Conservation (phyloP, 1,140 invertebrate species). For the Harlomillsia oculata region DNA sequence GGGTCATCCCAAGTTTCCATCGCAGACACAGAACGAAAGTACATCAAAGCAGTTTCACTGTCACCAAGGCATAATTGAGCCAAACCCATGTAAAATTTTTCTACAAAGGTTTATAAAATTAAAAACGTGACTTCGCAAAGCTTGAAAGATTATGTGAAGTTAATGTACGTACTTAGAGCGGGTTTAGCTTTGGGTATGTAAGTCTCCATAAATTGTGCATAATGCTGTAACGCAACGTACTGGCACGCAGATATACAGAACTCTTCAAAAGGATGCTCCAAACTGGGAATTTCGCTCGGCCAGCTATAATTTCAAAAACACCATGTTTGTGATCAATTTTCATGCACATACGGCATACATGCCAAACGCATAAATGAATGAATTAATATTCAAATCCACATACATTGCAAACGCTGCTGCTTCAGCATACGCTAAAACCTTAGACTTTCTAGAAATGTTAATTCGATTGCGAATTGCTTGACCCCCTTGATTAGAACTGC, state of each 20-base stretch:
- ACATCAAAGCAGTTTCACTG: slow-evolving; percentile 4
- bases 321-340: neutral
- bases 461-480: slow-evolving; percentile 22
- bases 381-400: neutral
- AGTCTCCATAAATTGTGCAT: slow-evolving; percentile 20
- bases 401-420: slow-evolving; percentile 27
- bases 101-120: slow-evolving; percentile 4
- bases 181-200: slow-evolving; percentile 12
- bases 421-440: slow-evolving; percentile 24
- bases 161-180: slow-evolving; percentile 16
- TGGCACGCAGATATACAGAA: slow-evolving; percentile 31
- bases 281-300: slow-evolving; percentile 13
- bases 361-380: too few relatives aligned
- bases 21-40: slow-evolving; percentile 18
- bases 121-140: neutral
- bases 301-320: slow-evolving; percentile 12
- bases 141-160: neutral
- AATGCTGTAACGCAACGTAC: slow-evolving; percentile 18
- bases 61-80: slow-evolving; percentile 17
- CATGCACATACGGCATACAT: too few relatives aligned
- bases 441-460: slow-evolving; percentile 4
- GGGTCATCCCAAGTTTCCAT: slow-evolving; percentile 6
- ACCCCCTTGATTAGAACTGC: slow-evolving; percentile 18
- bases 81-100: slow-evolving; percentile 29
- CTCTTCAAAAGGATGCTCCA: slow-evolving; percentile 31